phyloP scores from a whole-genome alignment of 92 coral and sea anemone genomes.

The Palythoa grandis region DNA sequence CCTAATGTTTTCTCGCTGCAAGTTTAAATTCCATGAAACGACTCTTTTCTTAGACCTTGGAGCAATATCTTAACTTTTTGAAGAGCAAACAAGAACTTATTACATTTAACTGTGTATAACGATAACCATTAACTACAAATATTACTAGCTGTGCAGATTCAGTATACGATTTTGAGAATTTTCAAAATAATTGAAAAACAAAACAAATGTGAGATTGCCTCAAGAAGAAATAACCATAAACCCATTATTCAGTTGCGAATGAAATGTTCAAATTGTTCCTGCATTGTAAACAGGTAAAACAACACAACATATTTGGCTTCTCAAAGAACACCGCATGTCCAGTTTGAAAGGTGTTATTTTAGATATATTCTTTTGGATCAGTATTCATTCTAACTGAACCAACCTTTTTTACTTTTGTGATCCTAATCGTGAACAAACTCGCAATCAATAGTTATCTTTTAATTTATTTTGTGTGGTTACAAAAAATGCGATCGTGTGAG shows the following conservation, averaged over 20 bases:
- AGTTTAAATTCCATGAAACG: neutral
- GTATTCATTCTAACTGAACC: neutral
- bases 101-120: neutral
- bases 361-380: slow-evolving; percentile 5
- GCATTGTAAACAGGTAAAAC: neutral
- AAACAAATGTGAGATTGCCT: neutral
- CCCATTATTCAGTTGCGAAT: neutral
- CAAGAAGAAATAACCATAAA: neutral
- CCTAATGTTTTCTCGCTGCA: neutral
- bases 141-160: no score
- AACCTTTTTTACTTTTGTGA: neutral
- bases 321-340: slow-evolving; percentile 9
- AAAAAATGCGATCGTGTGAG: slow-evolving; percentile 20
- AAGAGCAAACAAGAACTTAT: neutral
- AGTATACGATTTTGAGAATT: neutral
- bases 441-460: slow-evolving; percentile 28
- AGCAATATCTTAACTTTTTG: neutral
- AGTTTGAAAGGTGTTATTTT: neutral
- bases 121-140: neutral
- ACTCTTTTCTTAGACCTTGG: neutral
- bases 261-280: neutral
- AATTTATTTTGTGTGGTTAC: slow-evolving; percentile 13
- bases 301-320: neutral
- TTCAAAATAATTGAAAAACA: neutral
- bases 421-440: slow-evolving; percentile 6